These are phyloP conservation scores for Apogon hyalosoma DNA, from an alignment of 2,797 vertebrate species.

Conservation along the genomic window DNA sequence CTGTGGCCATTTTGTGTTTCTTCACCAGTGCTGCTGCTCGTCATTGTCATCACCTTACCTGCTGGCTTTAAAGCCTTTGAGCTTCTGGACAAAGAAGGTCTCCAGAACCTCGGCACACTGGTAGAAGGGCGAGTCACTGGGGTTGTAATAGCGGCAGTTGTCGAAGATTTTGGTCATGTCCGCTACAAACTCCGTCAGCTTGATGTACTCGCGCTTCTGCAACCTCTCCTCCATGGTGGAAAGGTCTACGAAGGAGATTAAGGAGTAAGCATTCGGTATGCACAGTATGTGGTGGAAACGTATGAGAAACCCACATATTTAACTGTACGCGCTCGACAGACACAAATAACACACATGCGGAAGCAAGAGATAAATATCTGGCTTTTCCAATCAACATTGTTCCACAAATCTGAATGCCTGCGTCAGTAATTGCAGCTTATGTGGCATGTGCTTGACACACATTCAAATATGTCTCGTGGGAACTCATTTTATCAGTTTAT, in stretches of 20 bases:
- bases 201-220: slow-evolving; percentile 92
- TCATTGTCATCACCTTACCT: slow-evolving; percentile 84
- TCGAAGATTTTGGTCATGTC: slow-evolving; percentile 99
- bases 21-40: neutral
- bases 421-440: slow-evolving; percentile 57
- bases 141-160: slow-evolving; percentile 99
- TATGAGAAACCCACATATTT: neutral
- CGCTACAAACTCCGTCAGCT: slow-evolving; percentile 96
- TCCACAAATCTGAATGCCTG: slow-evolving; percentile 41
- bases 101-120: slow-evolving; percentile 97
- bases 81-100: slow-evolving; percentile 98
- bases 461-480: slow-evolving; percentile 50
- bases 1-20: slow-evolving; percentile 6
- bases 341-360: slow-evolving; percentile 16
- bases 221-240: slow-evolving; percentile 96
- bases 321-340: slow-evolving; percentile 7
- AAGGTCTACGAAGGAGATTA: slow-evolving; percentile 84
- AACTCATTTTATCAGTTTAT: slow-evolving; percentile 58
- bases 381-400: slow-evolving; percentile 30
- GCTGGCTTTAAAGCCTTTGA: slow-evolving; percentile 99
- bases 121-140: slow-evolving; percentile 96
- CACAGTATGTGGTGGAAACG: neutral
- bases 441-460: slow-evolving; percentile 56
- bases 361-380: slow-evolving; percentile 34
- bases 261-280: neutral